Percentiles rank a stretch among this genome's conserved stretches.
These are phyloP conservation scores for Platyscapa corneri DNA, from an alignment of 1,140 invertebrate genomes.

Conservation along the genomic window DNA sequence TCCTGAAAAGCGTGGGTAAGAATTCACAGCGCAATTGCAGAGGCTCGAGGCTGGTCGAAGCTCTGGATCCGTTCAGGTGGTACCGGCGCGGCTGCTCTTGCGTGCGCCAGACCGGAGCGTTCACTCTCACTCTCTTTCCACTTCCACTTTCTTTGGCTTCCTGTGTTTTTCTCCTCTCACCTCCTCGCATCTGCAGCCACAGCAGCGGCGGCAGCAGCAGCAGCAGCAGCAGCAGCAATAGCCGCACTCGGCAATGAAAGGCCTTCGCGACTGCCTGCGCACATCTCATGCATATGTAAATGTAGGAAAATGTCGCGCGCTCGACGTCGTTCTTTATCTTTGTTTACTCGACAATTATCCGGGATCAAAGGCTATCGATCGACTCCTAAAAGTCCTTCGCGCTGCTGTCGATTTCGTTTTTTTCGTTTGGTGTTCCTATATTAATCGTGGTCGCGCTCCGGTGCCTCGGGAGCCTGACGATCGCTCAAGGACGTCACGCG, in stretches of 20 bases:
- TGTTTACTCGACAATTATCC: no score
- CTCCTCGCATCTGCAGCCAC: constrained; percentile 2
- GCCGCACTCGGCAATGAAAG: background rate
- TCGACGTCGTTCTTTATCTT: no score
- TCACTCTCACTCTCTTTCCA: constrained; percentile 68
- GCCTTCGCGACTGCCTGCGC: background rate
- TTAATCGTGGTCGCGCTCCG: no score
- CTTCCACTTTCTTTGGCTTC: constrained; percentile 67
- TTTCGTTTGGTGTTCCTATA: no score
- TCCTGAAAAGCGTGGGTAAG: background rate
- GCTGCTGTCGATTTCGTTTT: no score
- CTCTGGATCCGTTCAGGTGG: background rate
- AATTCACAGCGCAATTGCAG: background rate
- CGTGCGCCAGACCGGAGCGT: constrained; percentile 34
- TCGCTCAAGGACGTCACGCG: background rate
- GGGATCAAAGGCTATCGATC: no score
- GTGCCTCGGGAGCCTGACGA: background rate
- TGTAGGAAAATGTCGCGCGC: background rate
- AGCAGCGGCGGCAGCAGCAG: background rate
- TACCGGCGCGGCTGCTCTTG: constrained; percentile 47
- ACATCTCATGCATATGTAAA: constrained; percentile 14
- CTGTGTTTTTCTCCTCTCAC: constrained; percentile 26
- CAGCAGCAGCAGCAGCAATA: no score
- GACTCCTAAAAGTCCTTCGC: no score
- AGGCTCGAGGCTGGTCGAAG: background rate